Percentiles rank a stretch among this genome's conserved stretches.
Evolutionary conservation across 2,113 vertebrate species (phyloP).

Genomic region (Macquaria ambigua): DNA sequence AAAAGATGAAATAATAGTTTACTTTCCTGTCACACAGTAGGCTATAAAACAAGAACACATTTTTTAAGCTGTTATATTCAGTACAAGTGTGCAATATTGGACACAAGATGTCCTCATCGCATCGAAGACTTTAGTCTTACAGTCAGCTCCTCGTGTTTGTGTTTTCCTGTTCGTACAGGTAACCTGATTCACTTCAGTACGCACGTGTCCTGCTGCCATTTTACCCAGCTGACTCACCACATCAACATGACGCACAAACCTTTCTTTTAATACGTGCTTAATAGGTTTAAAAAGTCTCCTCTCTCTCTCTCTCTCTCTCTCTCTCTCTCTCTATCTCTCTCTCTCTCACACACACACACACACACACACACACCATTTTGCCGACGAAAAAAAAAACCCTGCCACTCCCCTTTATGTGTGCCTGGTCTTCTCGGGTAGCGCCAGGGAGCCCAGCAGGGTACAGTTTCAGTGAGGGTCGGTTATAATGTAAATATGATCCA

Average conservation of each 20-base stretch:
- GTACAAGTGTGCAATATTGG: neutral
- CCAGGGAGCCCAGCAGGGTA: conserved; percentile 24
- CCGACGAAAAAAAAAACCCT: conserved; percentile 39
- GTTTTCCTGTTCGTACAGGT: neutral
- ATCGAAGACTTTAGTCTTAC: neutral
- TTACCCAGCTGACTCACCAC: neutral
- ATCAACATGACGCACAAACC: neutral
- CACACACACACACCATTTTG: conserved; percentile 33
- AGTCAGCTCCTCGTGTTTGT: neutral
- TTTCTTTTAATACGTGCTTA: neutral
- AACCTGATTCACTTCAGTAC: neutral
- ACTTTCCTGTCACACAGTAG: neutral
- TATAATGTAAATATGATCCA: conserved; percentile 11
- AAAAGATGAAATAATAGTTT: neutral
- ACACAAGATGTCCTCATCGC: conserved; percentile 45
- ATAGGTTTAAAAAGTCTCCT: neutral
- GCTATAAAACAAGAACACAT: neutral
- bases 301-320: neutral
- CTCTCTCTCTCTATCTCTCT: neutral
- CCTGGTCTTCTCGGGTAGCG: conserved; percentile 15
- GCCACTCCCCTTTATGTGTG: conserved; percentile 75
- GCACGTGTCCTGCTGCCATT: neutral
- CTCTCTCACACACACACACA: neutral
- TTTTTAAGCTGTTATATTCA: no score
- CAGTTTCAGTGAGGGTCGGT: conserved; percentile 1